A percentile compares a stretch with the other conserved stretches of the same genome.
phyloP scores from a whole-genome alignment of 1,140 invertebrate species.

The Lordiphosa clarofinis region DNA sequence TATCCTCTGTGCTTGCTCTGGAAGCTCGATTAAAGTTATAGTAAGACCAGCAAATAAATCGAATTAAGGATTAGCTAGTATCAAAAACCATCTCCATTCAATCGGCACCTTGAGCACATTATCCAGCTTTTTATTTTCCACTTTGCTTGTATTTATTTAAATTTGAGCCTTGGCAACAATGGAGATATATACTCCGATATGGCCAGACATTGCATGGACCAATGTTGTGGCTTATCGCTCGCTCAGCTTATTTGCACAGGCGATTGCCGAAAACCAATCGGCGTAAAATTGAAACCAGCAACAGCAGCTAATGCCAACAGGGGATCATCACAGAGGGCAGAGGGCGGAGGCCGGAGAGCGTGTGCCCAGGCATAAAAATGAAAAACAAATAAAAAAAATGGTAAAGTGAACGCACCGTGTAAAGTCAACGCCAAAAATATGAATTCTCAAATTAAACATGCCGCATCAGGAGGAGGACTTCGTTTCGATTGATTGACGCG shows the following conservation, averaged over 20 bases:
- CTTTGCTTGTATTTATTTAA: slow-evolving; percentile 77
- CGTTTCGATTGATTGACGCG: slow-evolving; percentile 74
- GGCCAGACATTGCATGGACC: slow-evolving; percentile 22
- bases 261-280: slow-evolving; percentile 78
- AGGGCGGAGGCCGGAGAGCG: slow-evolving; percentile 16
- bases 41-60: slow-evolving; percentile 20
- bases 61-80: slow-evolving; percentile 28
- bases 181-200: slow-evolving; percentile 28
- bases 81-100: slow-evolving; percentile 9
- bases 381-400: slow-evolving; percentile 63
- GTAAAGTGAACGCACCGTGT: slow-evolving; percentile 30
- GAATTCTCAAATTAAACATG: slow-evolving; percentile 77
- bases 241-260: slow-evolving; percentile 77
- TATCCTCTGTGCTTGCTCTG: no score
- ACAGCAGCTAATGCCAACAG: slow-evolving; percentile 40
- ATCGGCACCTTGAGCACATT: slow-evolving; percentile 23
- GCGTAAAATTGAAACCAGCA: slow-evolving; percentile 78
- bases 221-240: slow-evolving; percentile 62
- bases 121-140: slow-evolving; percentile 64
- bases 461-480: slow-evolving; percentile 13
- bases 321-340: slow-evolving; percentile 16
- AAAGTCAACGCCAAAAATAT: slow-evolving; percentile 61
- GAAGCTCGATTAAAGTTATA: no score
- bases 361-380: slow-evolving; percentile 68
- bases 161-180: slow-evolving; percentile 45